Base-by-base conservation (phyloP, 2,888 invertebrate species). In the Standfussiana lucernea region DNA sequence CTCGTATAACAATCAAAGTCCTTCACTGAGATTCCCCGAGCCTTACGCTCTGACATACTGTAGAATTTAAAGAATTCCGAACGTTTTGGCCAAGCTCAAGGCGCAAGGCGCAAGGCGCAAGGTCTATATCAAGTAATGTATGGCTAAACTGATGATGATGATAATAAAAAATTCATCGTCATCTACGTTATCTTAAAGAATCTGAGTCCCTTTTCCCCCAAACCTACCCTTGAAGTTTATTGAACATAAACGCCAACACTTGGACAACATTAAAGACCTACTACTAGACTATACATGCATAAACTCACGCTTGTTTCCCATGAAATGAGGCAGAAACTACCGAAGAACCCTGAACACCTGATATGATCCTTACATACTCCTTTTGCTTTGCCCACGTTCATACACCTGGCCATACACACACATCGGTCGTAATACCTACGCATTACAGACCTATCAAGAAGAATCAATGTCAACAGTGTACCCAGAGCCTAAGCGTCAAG, bases 401-500 rank as follows among this genome's bases (percentile, higher is more conserved):
- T 56, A 15, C 15, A 56, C 15, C 15, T 56, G 7, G 15, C 15
- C 56, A 56, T 28, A 18, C 15, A 28, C 18, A 28, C 28, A 56
- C 28, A 28, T 56, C 28, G 18, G 15, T 56, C 3, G 28, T 28
- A 56, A 28, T 28, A 28, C 7, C 28, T 18, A 18, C 15, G 18
- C 15, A 28, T 32, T 1, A 28, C 1, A 18, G 56, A 28, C 28
- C 28, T 56, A 18, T 81, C 21, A 6, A n/a, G 0, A 72, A 50
- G 2, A 80, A 47, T 18, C 62, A 61, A 71, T 53, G 21, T 35
- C 28, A 72, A 8, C 37, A 78, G 53, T 72, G 24, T 78, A 65
- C n/a, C 6, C 79, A 82, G 37, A 78, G 62, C 81, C 73, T 86
- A 53, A 37, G 67, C 79, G 50, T 67, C 45, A 85, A 83, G 74